Conservation (phyloP, 2,797 vertebrate species). For the Apogon talboti region DNA sequence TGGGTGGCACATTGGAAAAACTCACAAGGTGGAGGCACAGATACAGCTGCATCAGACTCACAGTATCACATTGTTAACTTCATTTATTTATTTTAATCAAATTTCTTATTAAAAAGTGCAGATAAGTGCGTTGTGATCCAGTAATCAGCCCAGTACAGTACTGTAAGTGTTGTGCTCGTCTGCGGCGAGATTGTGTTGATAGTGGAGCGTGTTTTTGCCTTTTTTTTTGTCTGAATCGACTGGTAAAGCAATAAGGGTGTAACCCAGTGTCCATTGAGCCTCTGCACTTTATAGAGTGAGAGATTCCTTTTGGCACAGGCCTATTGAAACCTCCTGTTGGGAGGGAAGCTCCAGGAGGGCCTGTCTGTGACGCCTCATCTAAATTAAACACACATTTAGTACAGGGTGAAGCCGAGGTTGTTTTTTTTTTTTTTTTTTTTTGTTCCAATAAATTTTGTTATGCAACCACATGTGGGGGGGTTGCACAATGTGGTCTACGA, state of each 20-base stretch:
- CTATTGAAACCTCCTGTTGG: conserved; percentile 47
- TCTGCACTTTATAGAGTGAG: conserved; percentile 50
- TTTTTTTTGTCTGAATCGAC: conserved; percentile 24
- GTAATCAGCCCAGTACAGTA: conserved; percentile 1
- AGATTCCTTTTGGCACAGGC: conserved; percentile 48
- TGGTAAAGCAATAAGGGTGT: conserved; percentile 58
- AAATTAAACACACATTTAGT: conserved; percentile 67
- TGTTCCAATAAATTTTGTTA: conserved; percentile 26
- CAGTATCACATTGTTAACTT: no score
- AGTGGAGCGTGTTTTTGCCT: conserved; percentile 21
- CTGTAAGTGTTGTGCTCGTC: not conserved
- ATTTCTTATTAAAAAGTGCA: no score
- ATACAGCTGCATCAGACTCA: no score
- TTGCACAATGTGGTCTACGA: conserved; percentile 24
- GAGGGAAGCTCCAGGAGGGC: conserved; percentile 46
- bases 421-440: conserved; percentile 4
- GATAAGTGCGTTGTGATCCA: no score
- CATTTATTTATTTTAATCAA: no score
- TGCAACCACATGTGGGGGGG: conserved; percentile 33
- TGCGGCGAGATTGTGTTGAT: conserved; percentile 13
- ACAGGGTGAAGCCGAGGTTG: conserved; percentile 47
- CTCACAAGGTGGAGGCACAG: no score
- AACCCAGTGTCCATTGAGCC: conserved; percentile 32
- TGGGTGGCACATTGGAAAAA: no score
- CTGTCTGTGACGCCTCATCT: conserved; percentile 36